Conservation (phyloP, 2,797 vertebrate species). For the Cuculus canorus region DNA sequence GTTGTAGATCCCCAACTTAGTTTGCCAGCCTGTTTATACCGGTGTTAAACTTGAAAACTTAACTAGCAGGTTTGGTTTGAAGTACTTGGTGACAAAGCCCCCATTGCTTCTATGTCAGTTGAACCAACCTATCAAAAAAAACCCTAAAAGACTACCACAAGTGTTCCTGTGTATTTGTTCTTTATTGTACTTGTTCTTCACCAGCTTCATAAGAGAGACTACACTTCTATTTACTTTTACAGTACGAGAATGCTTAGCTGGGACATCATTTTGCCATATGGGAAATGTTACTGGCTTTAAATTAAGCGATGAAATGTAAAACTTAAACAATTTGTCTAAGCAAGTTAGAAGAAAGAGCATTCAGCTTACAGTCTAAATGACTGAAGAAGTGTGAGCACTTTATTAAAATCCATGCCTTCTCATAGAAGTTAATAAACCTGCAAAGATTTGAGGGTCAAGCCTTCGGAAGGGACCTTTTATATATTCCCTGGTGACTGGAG, state of each 20-base stretch:
- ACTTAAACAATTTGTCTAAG: neutral
- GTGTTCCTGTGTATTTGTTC: neutral
- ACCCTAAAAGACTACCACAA: neutral
- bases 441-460: neutral
- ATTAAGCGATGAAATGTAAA: neutral
- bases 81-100: neutral
- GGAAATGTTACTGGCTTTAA: neutral
- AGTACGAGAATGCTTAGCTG: neutral
- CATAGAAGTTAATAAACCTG: neutral
- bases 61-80: neutral
- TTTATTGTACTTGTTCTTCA: neutral
- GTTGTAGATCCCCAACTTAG: neutral
- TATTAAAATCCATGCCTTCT: neutral
- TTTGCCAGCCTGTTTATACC: neutral
- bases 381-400: neutral
- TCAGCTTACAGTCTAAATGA: neutral
- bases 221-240: neutral
- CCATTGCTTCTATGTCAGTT: neutral
- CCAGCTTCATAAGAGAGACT: neutral
- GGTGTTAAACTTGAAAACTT: neutral
- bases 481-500: neutral
- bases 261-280: neutral
- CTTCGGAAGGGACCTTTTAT: neutral
- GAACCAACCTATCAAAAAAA: neutral
- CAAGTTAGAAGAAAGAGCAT: neutral